Evolutionary conservation across 2,888 invertebrate genomes (phyloP), one percentile per base, ranked within the genome.

Genomic region (Parnassius smintheus): DNA sequence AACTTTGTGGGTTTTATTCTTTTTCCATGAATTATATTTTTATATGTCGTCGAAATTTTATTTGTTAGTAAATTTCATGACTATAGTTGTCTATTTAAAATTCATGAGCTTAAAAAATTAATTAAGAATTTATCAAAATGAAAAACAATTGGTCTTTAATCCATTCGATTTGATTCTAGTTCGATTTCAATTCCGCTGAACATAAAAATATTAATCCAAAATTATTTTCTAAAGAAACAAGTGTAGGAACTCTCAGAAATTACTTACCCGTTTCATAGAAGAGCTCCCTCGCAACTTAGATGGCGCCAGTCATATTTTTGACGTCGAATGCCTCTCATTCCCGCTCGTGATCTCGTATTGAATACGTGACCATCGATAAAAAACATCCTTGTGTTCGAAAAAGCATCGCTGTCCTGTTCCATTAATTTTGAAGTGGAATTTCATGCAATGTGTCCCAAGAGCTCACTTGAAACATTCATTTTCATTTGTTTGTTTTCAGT

Each of bases 301-400:
- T 98, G 85, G 98, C 98, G 76, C 99, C 99, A 72, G 98, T 98
- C 96, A 98, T 98, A 92, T 98, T 98, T 93, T 98, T 98, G 84
- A 98, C 98, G 76, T 98, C 98, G 88, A 98, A 98, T 49, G 98
- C 98, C 77, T 98, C 98, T 70, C 98, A 98, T 99, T 99, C 93
- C 98, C 98, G 95, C 97, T 97, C 92, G 98, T 98, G 93, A 99
- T 98, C 95, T 98, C 98, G 94, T 99, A 99, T 94, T 98, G 97
- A 94, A 99, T 98, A 94, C 97, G 97, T 93, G 98, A 98, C 89
- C 98, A 98, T 98, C 67, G 88, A 91, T 77, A 85, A 85, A 82
- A 18, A 70, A 65, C 44, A 56, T 61, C 13, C 57, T 42, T 11
- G 12, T 44, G 25, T 35, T 8, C 11, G 41, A 25, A 48, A 2